These are phyloP conservation scores for Cyaniris semiargus DNA, from an alignment of 2,888 invertebrate genomes.

Conservation along the genomic window DNA sequence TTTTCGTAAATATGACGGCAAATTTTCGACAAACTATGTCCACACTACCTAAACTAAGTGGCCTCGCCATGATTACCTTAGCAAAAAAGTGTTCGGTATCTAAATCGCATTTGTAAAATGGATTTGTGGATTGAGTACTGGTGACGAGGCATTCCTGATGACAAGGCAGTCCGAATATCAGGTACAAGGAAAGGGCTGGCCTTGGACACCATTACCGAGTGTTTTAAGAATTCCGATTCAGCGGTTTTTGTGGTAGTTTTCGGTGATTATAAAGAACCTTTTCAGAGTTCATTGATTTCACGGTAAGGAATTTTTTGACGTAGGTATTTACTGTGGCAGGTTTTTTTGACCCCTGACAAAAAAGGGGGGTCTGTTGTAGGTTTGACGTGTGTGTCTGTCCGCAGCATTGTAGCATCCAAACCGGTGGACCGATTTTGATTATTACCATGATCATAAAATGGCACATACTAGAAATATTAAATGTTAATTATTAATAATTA, in stretches of 20 bases:
- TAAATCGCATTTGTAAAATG: background rate
- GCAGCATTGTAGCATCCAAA: too few species aligned
- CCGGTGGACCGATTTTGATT: too few species aligned
- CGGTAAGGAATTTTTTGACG: background rate
- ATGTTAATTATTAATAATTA: too few species aligned
- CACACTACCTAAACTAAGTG: too few species aligned
- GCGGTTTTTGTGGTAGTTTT: background rate
- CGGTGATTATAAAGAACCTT: background rate
- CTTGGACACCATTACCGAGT: constrained; percentile 21
- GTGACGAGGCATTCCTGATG: constrained; percentile 23
- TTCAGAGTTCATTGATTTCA: background rate
- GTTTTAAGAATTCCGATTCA: constrained; percentile 12
- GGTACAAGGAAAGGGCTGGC: constrained; percentile 29
- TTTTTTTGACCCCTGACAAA: too few species aligned
- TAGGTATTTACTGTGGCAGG: background rate
- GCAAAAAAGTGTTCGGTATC: background rate
- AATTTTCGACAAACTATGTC: too few species aligned
- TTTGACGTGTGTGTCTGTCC: too few species aligned
- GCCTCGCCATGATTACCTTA: background rate
- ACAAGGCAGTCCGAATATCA: constrained; percentile 24
- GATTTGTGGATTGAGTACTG: background rate
- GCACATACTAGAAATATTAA: too few species aligned
- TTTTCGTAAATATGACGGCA: too few species aligned
- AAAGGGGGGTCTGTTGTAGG: too few species aligned
- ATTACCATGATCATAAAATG: too few species aligned